Conservation (phyloP, 2,888 invertebrate species). For the Ditula angustiorana region DNA sequence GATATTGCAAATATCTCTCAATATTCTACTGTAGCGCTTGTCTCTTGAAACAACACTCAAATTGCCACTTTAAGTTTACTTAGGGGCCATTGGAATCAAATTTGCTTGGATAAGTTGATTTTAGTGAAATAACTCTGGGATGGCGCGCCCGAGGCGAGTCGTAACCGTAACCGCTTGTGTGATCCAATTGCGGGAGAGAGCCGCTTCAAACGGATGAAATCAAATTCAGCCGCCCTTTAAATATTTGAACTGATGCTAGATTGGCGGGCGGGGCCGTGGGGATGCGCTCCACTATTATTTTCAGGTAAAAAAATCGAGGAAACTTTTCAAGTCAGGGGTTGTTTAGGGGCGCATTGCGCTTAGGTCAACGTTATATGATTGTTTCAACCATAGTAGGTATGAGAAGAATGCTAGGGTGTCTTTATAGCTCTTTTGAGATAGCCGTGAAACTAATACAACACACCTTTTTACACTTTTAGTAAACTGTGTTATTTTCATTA, state of each 20-base stretch:
- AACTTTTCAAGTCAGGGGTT: constrained; percentile 6
- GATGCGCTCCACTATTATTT: constrained; percentile 33
- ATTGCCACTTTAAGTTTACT: constrained; percentile 67
- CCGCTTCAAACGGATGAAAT: constrained; percentile 65
- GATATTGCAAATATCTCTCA: neutral
- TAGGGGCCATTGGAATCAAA: constrained; percentile 71
- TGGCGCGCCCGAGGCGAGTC: constrained; percentile 51
- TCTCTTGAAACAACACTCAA: constrained; percentile 23
- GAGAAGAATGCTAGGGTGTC: neutral
- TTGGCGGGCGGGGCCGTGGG: constrained; percentile 50
- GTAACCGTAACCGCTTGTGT: constrained; percentile 77
- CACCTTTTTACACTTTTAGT: neutral
- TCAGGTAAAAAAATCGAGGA: constrained; percentile 35
- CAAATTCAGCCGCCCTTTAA: constrained; percentile 79
- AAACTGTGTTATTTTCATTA: neutral
- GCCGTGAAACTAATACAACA: neutral
- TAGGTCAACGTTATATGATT: constrained; percentile 4
- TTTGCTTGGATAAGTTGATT: constrained; percentile 75
- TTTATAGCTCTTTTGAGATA: neutral
- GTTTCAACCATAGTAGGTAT: neutral
- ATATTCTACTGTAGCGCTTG: constrained; percentile 13
- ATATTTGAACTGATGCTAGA: constrained; percentile 77
- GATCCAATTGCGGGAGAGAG: constrained; percentile 77
- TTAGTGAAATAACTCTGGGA: constrained; percentile 68
- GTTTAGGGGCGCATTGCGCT: constrained; percentile 3